Evolutionary conservation across 2,113 vertebrate genomes (phyloP).

Genomic region (Charina bottae): DNA sequence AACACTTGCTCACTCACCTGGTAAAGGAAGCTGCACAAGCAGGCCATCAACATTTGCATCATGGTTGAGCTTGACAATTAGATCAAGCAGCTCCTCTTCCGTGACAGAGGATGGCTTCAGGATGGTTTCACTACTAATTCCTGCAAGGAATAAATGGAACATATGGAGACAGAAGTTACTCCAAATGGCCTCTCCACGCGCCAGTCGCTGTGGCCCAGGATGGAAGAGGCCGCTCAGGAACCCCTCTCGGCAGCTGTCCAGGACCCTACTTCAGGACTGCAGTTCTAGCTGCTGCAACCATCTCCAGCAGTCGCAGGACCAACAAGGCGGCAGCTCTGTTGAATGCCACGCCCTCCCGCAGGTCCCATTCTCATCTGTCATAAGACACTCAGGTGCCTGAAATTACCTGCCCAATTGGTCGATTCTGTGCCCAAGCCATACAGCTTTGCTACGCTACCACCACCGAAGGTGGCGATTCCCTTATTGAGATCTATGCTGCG

Average conservation of each 20-base stretch:
- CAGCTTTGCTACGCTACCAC: neutral
- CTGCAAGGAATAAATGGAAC: slow-evolving; percentile 58
- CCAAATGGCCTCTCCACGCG: too few species aligned
- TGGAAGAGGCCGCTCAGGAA: neutral
- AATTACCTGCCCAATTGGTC: neutral
- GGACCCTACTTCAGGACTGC: neutral
- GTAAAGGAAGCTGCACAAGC: slow-evolving; percentile 93
- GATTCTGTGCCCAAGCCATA: neutral
- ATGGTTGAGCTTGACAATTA: slow-evolving; percentile 88
- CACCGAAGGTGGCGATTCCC: neutral
- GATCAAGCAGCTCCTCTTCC: slow-evolving; percentile 89
- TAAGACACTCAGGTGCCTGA: neutral
- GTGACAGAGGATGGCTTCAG: slow-evolving; percentile 83
- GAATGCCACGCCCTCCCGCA: neutral
- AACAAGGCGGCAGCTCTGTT: neutral
- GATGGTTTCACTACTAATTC: slow-evolving; percentile 95
- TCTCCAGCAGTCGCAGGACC: neutral
- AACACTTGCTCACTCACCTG: slow-evolving; percentile 80
- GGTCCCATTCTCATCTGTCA: neutral
- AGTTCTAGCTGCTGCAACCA: neutral
- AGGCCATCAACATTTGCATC: slow-evolving; percentile 89
- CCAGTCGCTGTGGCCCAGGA: neutral
- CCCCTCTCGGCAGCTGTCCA: neutral
- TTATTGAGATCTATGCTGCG: neutral
- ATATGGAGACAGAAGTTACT: neutral